Conservation (phyloP, 2,113 vertebrate species). For the Xiphorhynchus elegans region DNA sequence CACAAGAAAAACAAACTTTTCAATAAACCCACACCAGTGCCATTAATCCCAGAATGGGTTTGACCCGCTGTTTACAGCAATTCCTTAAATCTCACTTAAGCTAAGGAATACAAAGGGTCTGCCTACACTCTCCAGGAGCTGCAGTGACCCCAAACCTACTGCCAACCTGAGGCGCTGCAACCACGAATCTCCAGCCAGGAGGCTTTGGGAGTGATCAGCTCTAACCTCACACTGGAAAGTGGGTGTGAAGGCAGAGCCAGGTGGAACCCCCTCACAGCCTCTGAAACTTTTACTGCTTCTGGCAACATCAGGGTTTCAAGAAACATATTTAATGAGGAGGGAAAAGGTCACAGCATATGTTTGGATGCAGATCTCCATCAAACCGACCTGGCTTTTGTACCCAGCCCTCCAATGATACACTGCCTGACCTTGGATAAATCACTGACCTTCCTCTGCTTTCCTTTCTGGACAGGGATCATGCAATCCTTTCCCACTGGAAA, state of each 20-base stretch:
- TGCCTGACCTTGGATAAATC: not conserved
- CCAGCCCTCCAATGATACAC: not conserved
- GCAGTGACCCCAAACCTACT: not conserved
- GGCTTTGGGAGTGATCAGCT: not conserved
- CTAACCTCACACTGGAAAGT: not conserved
- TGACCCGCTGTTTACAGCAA: not conserved
- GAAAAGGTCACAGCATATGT: not conserved
- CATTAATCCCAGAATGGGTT: not conserved
- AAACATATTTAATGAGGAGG: not conserved
- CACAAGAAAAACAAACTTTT: constrained; percentile 23
- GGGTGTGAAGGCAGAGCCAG: not conserved
- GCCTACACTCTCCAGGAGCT: not conserved
- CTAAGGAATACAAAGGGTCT: not conserved
- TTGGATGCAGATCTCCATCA: not conserved
- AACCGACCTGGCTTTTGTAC: not conserved
- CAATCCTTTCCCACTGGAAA: not conserved
- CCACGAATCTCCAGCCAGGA: not conserved
- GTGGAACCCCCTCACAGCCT: not conserved
- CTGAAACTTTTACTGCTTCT: not conserved
- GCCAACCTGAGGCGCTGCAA: not conserved
- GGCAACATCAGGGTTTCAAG: not conserved
- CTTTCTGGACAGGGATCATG: not conserved
- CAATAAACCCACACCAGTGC: not conserved
- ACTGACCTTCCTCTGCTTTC: not conserved
- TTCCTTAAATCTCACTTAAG: not conserved